phyloP scores from a whole-genome alignment of 1,140 invertebrate species.

The Lasioglossum baleicum region DNA sequence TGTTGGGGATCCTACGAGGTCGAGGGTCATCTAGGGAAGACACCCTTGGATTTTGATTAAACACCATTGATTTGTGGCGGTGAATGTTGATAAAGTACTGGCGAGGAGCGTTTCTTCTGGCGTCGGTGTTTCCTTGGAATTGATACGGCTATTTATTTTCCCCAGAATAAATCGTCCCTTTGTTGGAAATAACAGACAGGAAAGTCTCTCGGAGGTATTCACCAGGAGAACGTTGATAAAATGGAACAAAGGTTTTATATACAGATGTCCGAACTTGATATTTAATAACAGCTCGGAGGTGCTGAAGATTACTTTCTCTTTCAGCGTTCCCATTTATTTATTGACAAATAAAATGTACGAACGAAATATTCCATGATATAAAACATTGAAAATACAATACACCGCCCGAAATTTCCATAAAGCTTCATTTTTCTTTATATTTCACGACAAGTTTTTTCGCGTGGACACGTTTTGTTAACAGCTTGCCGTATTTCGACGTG shows the following conservation, averaged over 20 bases:
- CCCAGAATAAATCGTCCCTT: background rate
- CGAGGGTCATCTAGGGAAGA: background rate
- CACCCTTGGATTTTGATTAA: constrained; percentile 24
- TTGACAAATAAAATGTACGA: background rate
- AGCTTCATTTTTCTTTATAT: too few species aligned
- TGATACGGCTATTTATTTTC: constrained; percentile 12
- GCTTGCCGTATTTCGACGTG: too few species aligned
- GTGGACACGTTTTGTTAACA: too few species aligned
- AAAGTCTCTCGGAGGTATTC: background rate
- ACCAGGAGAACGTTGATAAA: background rate
- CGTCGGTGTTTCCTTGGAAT: background rate
- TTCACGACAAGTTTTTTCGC: too few species aligned
- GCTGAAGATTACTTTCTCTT: background rate
- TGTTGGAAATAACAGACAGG: background rate
- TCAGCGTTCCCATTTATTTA: background rate
- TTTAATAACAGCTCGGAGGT: background rate
- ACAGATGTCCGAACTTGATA: background rate
- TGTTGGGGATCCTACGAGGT: background rate
- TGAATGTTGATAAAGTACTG: background rate
- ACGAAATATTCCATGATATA: too few species aligned
- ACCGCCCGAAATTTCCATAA: too few species aligned
- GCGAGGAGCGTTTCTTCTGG: background rate
- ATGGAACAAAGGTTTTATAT: background rate
- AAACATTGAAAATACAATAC: too few species aligned
- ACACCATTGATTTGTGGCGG: constrained; percentile 24